These are phyloP conservation scores for Ophion obscuratus DNA, from an alignment of 2,888 invertebrate genomes.

Conservation along the genomic window DNA sequence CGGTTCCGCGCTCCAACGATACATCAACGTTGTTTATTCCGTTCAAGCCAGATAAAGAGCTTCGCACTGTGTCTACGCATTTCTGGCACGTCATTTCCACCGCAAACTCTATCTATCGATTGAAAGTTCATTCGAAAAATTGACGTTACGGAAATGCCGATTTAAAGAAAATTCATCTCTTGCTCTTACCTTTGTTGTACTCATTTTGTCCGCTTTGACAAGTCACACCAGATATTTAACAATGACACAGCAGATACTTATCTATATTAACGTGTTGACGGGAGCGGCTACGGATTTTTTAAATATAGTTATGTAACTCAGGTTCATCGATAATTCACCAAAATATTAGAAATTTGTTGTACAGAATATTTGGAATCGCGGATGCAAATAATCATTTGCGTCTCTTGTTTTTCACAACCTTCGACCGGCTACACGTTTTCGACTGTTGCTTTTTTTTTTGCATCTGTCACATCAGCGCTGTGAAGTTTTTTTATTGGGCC, in stretches of 20 bases:
- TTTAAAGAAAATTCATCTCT: not conserved
- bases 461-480: slow-evolving; percentile 8
- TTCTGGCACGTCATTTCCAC: slow-evolving; percentile 87
- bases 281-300: not conserved
- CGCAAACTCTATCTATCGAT: slow-evolving; percentile 87
- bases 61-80: slow-evolving; percentile 85
- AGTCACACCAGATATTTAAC: slow-evolving; percentile 4
- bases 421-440: not conserved
- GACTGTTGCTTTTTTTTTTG: not conserved
- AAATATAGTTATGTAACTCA: not conserved
- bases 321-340: not conserved
- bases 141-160: not conserved
- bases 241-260: slow-evolving; percentile 49
- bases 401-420: not conserved
- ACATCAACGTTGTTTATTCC: slow-evolving; percentile 85
- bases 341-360: not conserved
- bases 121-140: not conserved
- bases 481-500: not conserved
- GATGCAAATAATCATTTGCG: slow-evolving; percentile 26
- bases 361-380: not conserved
- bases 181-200: slow-evolving; percentile 52
- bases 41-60: slow-evolving; percentile 81
- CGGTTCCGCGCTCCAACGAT: slow-evolving; percentile 87
- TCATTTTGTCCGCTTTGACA: slow-evolving; percentile 47
- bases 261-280: not conserved